Evolutionary conservation across 1,140 invertebrate genomes (phyloP), one percentile per base, ranked within the genome.

Genomic region (Homalodisca vitripennis): DNA sequence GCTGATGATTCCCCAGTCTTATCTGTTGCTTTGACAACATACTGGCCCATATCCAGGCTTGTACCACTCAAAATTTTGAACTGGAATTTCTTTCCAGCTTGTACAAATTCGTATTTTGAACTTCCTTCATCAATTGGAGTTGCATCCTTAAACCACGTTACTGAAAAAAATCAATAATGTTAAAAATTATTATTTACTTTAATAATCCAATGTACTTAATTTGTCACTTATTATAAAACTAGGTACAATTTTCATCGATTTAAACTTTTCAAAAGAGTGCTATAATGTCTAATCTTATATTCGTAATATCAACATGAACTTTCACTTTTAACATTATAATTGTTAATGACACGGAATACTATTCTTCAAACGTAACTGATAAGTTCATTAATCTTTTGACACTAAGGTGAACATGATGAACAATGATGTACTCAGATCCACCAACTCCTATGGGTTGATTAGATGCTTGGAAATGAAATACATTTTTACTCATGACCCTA

Each of bases 71-170:
- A 85, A 70, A 98, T 92, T 70, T 84, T 84, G 67, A 88, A 80
- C 75, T 88, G 85, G 73, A 95, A 88, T 73, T 89, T 93, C 62
- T 88, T 88, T 71, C 87, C 89, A 74, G 93, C 89, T 79, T 89
- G 88, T 46, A 86, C 90, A 79, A 95, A 93, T 74, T 88, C 89
- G 78, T 93, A 94, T 78, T 90, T 87, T 41, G 86, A 83, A 53
- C 88, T 90, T 68, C 82, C 82, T 74, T 91, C 90, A 73, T 93
- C 86, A 66, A 94, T 85, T 55, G 89, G 87, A 78, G 95, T 93
- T 73, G 92, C 92, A 81, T 97, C 95, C 82, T 97, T 97, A 73
- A 93, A 81, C 96, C 96, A 98, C 71, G 84, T 84, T 47, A 87
- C 86, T 86, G 74, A 63, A 76, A 75, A 73, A 48, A 75, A 67